phyloP scores from a whole-genome alignment of 2,888 invertebrate species.

The Tetramorium bicarinatum region DNA sequence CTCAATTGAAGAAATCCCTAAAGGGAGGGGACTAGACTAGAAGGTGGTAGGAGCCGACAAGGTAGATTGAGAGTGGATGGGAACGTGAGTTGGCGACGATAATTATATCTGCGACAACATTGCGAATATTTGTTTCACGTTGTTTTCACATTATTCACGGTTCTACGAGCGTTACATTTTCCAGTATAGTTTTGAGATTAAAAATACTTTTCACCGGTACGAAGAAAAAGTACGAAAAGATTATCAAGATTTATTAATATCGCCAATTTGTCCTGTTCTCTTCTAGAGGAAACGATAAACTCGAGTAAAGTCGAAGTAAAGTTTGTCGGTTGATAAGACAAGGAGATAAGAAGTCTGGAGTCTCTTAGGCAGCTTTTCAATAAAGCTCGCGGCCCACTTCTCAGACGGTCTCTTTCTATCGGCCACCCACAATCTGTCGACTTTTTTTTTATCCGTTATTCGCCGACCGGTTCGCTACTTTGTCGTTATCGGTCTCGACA shows the following conservation, averaged over 20 bases:
- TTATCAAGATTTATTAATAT: conserved; percentile 29
- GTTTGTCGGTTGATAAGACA: conserved; percentile 56
- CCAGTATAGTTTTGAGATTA: background rate
- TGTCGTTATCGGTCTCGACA: conserved; percentile 5
- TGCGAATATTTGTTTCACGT: background rate
- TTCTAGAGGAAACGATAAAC: background rate
- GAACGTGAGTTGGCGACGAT: conserved; percentile 42
- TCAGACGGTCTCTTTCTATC: conserved; percentile 43
- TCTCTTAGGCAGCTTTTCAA: conserved; percentile 80
- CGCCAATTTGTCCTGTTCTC: background rate
- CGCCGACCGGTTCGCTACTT: conserved; percentile 24
- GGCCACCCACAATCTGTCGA: conserved; percentile 45
- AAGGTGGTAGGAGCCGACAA: conserved; percentile 22
- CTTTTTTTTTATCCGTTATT: conserved; percentile 58
- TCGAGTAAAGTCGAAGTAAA: conserved; percentile 41
- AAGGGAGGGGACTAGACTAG: conserved; percentile 32
- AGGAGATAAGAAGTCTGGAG: conserved; percentile 65
- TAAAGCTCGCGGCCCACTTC: conserved; percentile 81
- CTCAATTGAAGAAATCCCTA: conserved; percentile 62
- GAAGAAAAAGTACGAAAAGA: background rate
- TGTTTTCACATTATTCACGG: background rate
- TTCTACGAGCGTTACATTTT: background rate
- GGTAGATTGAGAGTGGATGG: conserved; percentile 34
- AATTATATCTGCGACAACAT: conserved; percentile 40
- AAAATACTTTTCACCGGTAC: background rate